Base-by-base conservation (phyloP, 2,113 vertebrate species). In the Anthoscopus minutus region DNA sequence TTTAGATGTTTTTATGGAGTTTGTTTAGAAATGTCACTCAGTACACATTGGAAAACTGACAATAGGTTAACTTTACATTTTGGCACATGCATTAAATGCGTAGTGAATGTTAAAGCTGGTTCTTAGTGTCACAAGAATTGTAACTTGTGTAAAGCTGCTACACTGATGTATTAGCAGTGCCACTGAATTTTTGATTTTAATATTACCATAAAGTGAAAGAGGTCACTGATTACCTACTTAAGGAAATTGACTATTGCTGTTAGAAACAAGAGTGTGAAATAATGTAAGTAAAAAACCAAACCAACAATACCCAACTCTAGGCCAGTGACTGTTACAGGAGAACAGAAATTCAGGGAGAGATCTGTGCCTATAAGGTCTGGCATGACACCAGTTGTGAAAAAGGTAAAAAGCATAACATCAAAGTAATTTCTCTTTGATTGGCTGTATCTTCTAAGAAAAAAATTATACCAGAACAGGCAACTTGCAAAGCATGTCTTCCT, bases 1-100 rank as follows among this genome's bases (percentile, higher is more conserved):
- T 81, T 77, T 86, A 79, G 45, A 20, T 86, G 56, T 83, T 95
- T 92, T 92, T 96, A 92, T 92, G 94, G 79, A 67, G 81, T 93
- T n/a, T 95, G 51, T 95, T 93, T 86, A 44, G 85, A 92, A 71
- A 66, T 38, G 47, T 60, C 71, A 88, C 56, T 81, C 67, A 50
- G 31, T 79, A 25, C 81, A 82, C 77, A 45, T 71, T 72, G 94
- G 27, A 86, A 93, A 92, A 76, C 57, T 67, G 57, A 27, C 11
- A 94, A 1, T 84, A 86, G 72, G 62, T 62, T 73, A 91, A 87
- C 51, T 73, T 93, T 72, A 74, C 69, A 88, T 82, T 95, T 82
- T 96, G 83, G 95, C 89, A 92, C 82, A 77, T 81, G 67, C 77
- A 58, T 81, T 93, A 93, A 22, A 73, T 77, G 69, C 31, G 2